Evolutionary conservation across 1,140 invertebrate genomes (phyloP).

Genomic region (Thereuonema tuberculata): DNA sequence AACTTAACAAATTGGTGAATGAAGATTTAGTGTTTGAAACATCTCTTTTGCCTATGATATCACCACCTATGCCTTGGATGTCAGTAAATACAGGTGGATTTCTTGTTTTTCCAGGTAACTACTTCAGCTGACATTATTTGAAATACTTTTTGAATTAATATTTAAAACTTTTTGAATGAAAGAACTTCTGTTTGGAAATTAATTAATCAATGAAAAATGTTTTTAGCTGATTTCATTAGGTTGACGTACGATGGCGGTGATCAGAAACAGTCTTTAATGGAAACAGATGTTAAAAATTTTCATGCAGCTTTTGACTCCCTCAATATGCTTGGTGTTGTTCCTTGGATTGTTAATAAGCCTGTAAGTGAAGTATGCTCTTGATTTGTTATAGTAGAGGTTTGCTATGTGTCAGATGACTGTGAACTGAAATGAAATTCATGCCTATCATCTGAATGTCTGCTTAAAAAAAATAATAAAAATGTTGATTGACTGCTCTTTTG

Average conservation of each 20-base stretch:
- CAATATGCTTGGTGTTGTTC: background rate
- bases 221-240: background rate
- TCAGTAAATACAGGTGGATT: background rate
- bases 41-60: background rate
- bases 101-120: background rate
- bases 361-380: background rate
- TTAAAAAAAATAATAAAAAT: too few relatives aligned
- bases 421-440: too few relatives aligned
- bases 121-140: background rate
- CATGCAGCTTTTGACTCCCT: background rate
- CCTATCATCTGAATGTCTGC: too few relatives aligned
- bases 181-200: too few relatives aligned
- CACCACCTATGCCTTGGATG: background rate
- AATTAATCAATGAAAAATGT: background rate
- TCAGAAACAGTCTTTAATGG: background rate
- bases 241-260: background rate
- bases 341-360: background rate
- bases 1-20: background rate
- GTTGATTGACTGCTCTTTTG: too few relatives aligned
- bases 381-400: too few relatives aligned
- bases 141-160: background rate
- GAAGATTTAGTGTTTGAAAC: background rate
- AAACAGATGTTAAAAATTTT: background rate
- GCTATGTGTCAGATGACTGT: too few relatives aligned
- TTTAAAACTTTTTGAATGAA: too few relatives aligned